Evolutionary conservation across 2,888 invertebrate species (phyloP).

Genomic region (Platerodrilus igneus): DNA sequence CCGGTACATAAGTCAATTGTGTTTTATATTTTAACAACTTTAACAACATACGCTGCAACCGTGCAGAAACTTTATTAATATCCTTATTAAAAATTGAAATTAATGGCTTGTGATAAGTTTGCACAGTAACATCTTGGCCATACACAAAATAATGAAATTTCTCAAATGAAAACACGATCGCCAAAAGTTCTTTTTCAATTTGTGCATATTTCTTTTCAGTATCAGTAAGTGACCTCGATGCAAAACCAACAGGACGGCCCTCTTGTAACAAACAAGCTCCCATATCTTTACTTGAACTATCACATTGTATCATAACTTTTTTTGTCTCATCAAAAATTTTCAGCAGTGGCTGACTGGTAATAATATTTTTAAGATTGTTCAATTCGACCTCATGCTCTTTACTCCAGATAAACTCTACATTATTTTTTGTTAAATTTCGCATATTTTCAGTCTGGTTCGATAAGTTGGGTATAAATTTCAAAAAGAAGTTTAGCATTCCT

Average conservation of each 20-base stretch:
- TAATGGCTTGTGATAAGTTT: conserved; percentile 28
- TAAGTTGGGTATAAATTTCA: conserved; percentile 5
- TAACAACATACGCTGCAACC: conserved; percentile 20
- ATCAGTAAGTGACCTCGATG: conserved; percentile 12
- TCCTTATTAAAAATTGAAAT: conserved; percentile 14
- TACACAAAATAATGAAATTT: conserved; percentile 16
- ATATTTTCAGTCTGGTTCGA: too few species aligned
- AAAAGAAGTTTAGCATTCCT: conserved; percentile 14
- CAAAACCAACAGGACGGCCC: conserved; percentile 20
- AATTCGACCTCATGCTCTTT: conserved; percentile 19
- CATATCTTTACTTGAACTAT: conserved; percentile 25
- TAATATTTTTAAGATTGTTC: conserved; percentile 14
- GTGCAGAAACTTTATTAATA: conserved; percentile 12
- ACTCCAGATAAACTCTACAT: conserved; percentile 6
- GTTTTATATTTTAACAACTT: conserved; percentile 17
- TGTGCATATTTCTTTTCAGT: conserved; percentile 10
- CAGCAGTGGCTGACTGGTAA: conserved; percentile 16
- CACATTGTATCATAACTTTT: conserved; percentile 19
- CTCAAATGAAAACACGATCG: too few species aligned
- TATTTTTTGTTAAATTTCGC: conserved; percentile 11
- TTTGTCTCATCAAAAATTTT: conserved; percentile 16
- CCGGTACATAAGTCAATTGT: conserved; percentile 16
- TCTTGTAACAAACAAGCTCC: conserved; percentile 24
- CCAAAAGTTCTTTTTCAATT: conserved; percentile 9
- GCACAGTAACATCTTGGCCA: conserved; percentile 16